Percentiles rank a stretch among this genome's conserved stretches.
These are phyloP conservation scores for Drosophila sechellia DNA, from an alignment of 1,140 invertebrate genomes.

Conservation along the genomic window DNA sequence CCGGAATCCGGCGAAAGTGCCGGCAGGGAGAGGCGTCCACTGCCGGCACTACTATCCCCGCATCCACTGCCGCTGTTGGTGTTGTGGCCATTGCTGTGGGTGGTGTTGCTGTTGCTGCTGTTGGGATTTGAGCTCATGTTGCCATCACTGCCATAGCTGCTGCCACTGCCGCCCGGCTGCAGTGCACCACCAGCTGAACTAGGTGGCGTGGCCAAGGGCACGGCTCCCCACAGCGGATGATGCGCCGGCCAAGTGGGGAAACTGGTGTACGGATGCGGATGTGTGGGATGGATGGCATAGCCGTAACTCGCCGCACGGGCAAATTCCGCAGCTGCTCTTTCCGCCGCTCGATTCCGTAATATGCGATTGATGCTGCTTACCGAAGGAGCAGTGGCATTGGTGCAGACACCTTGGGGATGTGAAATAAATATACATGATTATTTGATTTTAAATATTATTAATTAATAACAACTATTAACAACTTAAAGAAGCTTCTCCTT, in stretches of 20 bases:
- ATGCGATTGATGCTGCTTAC: constrained; percentile 97
- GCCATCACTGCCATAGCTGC: constrained; percentile 43
- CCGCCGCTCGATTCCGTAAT: constrained; percentile 94
- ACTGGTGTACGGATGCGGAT: constrained; percentile 89
- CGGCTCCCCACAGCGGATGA: constrained; percentile 74
- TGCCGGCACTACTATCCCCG: constrained; percentile 56
- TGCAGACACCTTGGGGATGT: constrained; percentile 89
- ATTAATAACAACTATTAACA: no score
- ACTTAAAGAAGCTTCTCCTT: no score
- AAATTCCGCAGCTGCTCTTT: constrained; percentile 96
- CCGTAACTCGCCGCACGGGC: constrained; percentile 95
- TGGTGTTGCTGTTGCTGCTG: constrained; percentile 23
- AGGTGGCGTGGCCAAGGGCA: constrained; percentile 44
- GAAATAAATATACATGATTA: background rate
- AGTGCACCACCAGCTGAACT: constrained; percentile 8
- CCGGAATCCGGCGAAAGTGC: constrained; percentile 73
- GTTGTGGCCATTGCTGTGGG: constrained; percentile 35
- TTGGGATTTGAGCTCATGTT: constrained; percentile 40
- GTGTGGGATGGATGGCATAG: constrained; percentile 89
- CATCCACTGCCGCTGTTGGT: constrained; percentile 47
- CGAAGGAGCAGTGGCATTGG: constrained; percentile 94
- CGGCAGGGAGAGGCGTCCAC: constrained; percentile 68
- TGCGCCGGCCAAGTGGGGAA: constrained; percentile 84
- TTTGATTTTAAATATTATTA: no score
- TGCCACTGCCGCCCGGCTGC: constrained; percentile 24